phyloP scores from a whole-genome alignment of 2,113 vertebrate genomes.

The Microcebus tavaratra region DNA sequence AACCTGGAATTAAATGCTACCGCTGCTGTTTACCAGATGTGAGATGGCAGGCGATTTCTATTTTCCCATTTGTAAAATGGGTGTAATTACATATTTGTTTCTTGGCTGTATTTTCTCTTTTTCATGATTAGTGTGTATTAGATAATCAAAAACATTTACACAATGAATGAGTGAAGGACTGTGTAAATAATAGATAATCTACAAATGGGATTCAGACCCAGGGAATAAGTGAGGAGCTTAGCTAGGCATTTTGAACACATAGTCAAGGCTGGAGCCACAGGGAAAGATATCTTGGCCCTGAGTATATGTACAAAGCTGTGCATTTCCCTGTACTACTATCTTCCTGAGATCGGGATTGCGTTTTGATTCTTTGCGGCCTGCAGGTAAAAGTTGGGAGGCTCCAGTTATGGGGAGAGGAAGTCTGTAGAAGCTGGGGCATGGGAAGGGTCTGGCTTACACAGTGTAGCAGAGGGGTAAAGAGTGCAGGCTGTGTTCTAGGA shows the following conservation, averaged over 20 bases:
- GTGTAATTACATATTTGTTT: background rate
- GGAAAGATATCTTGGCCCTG: background rate
- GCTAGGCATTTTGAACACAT: background rate
- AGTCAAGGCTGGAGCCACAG: background rate
- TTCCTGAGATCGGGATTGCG: background rate
- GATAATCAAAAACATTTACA: background rate
- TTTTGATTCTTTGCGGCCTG: background rate
- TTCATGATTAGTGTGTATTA: background rate
- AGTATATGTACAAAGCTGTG: background rate
- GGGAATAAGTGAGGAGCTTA: background rate
- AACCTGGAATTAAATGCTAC: background rate
- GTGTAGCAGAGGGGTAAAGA: accelerated
- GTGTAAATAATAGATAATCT: background rate
- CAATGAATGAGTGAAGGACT: background rate
- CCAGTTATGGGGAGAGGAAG: background rate
- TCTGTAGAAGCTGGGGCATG: background rate
- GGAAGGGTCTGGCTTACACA: background rate
- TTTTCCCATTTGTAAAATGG: background rate
- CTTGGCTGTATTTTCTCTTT: background rate
- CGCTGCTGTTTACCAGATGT: background rate
- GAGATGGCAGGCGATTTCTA: background rate
- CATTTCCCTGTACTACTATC: background rate
- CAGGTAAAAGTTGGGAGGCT: background rate
- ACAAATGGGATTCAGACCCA: background rate
- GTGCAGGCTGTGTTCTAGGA: background rate